These are phyloP conservation scores for Nothoprocta pentlandii DNA, from an alignment of 2,113 vertebrate genomes.

Conservation along the genomic window DNA sequence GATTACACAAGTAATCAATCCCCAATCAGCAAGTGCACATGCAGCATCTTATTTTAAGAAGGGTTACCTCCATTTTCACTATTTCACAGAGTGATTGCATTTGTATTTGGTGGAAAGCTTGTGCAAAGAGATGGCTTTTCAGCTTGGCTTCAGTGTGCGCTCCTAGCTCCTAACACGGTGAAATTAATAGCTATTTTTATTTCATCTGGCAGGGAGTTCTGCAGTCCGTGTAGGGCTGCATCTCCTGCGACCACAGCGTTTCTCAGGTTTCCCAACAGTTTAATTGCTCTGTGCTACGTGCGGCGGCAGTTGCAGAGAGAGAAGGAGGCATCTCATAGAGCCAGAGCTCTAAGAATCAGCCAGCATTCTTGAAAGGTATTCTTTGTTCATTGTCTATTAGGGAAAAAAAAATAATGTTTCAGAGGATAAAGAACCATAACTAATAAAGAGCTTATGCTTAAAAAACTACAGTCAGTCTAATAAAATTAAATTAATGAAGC, in stretches of 20 bases:
- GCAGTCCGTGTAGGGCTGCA: slow-evolving; percentile 27
- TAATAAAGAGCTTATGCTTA: neutral
- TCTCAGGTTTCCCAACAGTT: slow-evolving; percentile 48
- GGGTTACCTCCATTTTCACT: neutral
- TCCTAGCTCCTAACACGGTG: neutral
- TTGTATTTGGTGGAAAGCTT: neutral
- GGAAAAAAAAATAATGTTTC: neutral
- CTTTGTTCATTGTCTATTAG: neutral
- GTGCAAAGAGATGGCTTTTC: slow-evolving; percentile 18
- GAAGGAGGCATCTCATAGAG: neutral
- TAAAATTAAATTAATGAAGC: neutral
- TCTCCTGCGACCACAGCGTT: slow-evolving; percentile 39
- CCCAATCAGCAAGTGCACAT: neutral
- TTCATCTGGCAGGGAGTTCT: slow-evolving; percentile 57
- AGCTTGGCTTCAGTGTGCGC: neutral
- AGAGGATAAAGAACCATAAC: neutral
- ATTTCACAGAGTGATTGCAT: slow-evolving; percentile 27
- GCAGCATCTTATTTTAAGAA: neutral
- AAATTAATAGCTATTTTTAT: slow-evolving; percentile 62
- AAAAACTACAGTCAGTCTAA: neutral
- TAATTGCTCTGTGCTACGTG: neutral
- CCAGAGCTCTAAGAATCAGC: neutral
- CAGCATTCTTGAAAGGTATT: neutral
- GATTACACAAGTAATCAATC: neutral
- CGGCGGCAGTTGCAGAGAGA: slow-evolving; percentile 18